phyloP scores from a whole-genome alignment of 1,140 invertebrate species.

The Zaprionus taronus region DNA sequence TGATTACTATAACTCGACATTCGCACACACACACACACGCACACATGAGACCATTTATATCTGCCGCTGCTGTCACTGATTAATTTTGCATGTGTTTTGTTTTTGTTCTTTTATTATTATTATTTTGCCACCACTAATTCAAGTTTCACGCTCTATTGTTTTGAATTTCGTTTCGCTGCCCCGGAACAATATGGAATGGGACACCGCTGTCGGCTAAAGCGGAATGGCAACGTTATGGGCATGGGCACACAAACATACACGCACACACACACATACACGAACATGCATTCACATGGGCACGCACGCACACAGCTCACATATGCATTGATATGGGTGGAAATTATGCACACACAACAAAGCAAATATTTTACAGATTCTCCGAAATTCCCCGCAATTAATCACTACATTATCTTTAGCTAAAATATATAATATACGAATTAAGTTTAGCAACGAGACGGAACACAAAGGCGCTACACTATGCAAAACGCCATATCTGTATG shows the following conservation, averaged over 20 bases:
- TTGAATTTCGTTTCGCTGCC: constrained; percentile 33
- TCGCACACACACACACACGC: constrained; percentile 1
- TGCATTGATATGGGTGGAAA: constrained; percentile 49
- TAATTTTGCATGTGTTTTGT: constrained; percentile 35
- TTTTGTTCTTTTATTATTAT: constrained; percentile 22
- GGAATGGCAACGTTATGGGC: constrained; percentile 46
- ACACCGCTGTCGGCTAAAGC: constrained; percentile 43
- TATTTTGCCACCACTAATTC: constrained; percentile 35
- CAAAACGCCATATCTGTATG: constrained; percentile 31
- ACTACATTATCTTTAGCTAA: constrained; percentile 35
- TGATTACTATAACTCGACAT: constrained; percentile 16
- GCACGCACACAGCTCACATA: constrained; percentile 14
- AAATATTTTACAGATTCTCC: constrained; percentile 45
- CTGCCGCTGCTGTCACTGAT: constrained; percentile 11
- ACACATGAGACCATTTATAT: constrained; percentile 11
- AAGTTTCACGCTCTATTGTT: constrained; percentile 51
- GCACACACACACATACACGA: constrained; percentile 15
- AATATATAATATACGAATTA: constrained; percentile 1
- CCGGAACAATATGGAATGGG: constrained; percentile 38
- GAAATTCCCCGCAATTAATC: constrained; percentile 47
- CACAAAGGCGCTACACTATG: neutral
- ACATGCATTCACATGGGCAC: constrained; percentile 16
- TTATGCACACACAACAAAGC: constrained; percentile 64
- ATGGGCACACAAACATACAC: constrained; percentile 18
- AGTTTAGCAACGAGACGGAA: constrained; percentile 8